Base-by-base conservation (phyloP, 2,113 vertebrate species). In the Alexandromys fortis region DNA sequence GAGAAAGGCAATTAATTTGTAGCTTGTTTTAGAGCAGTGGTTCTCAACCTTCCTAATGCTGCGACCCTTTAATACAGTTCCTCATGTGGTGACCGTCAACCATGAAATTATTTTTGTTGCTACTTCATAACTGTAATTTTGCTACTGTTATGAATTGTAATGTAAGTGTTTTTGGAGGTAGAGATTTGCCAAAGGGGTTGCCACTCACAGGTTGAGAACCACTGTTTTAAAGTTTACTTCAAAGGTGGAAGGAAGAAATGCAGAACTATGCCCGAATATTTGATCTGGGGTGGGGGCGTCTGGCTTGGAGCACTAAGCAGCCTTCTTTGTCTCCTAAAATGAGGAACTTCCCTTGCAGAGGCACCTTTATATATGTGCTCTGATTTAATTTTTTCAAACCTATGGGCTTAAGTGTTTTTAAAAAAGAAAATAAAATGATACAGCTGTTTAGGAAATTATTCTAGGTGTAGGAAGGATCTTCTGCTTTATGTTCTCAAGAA, bases 331-430 rank as follows among this genome's bases (percentile, higher is more conserved):
- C 45, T 76, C 5, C 55, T 11, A 33, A 30, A 24, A 47, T 13
- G 6, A 10, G 7, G 14, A 35, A 1, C 30, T 63, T 55, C 10
- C 35, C 10, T 52, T 82, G 49, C 1, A 17, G 2, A 0, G 12
- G 1, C 58, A 3, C 5, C 58, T 35, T 75, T 87, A 24, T 16
- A 3, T 19, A 52, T 26, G 8, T 47, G 35, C 3, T 73, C 11
- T 47, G 47, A 22, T 92, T 94, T 49, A 83, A 21, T 81, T 91
- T 91, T 26, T 88, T 91, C 19, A 77, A 24, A 68, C 85, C 28
- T 11, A n/a, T 45, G 75, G 61, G 0, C 55, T 14, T 78, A 52
- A 47, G 52, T 92, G 10, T 67, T 3, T 33, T 88, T n/a, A 45
- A 45, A 61, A 8, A 86, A 45, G 42, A 9, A 65, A 86, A 45